Conservation (phyloP, 2,888 invertebrate genomes). For the Neoascia interrupta region DNA sequence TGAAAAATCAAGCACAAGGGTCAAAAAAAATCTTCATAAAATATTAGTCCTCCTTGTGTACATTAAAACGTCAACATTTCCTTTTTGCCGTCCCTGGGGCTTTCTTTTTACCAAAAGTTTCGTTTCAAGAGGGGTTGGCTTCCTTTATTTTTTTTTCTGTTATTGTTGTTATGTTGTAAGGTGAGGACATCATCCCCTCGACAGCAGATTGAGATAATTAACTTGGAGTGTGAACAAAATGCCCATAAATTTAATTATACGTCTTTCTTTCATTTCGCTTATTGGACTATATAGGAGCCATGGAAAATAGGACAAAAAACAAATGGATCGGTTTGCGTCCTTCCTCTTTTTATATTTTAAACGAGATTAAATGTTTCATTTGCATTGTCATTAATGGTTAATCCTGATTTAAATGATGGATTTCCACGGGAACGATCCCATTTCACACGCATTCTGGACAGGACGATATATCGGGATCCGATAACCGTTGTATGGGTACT, state of each 20-base stretch:
- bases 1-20: not conserved
- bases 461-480: slow-evolving; percentile 2
- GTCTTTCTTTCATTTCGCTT: slow-evolving; percentile 2
- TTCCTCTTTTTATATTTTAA: not conserved
- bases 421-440: not conserved
- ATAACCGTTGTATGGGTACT: slow-evolving; percentile 1
- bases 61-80: slow-evolving; percentile 37
- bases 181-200: not conserved
- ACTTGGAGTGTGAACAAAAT: slow-evolving; percentile 18
- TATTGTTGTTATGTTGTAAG: too few relatives aligned
- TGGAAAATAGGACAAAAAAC: too few relatives aligned
- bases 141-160: too few relatives aligned
- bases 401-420: not conserved
- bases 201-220: slow-evolving; percentile 19
- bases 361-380: not conserved
- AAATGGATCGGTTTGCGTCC: not conserved
- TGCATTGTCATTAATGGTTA: slow-evolving; percentile 7
- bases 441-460: not conserved
- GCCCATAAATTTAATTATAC: slow-evolving; percentile 26
- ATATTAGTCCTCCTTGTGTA: slow-evolving; percentile 32
- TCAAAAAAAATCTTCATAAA: slow-evolving; percentile 9
- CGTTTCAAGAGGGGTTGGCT: not conserved
- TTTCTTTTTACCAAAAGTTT: slow-evolving; percentile 1
- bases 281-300: not conserved
- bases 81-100: not conserved